A percentile compares a stretch with the other conserved stretches of the same genome.
phyloP scores from a whole-genome alignment of 2,888 invertebrate genomes.

The Lordiphosa fenestrarum region DNA sequence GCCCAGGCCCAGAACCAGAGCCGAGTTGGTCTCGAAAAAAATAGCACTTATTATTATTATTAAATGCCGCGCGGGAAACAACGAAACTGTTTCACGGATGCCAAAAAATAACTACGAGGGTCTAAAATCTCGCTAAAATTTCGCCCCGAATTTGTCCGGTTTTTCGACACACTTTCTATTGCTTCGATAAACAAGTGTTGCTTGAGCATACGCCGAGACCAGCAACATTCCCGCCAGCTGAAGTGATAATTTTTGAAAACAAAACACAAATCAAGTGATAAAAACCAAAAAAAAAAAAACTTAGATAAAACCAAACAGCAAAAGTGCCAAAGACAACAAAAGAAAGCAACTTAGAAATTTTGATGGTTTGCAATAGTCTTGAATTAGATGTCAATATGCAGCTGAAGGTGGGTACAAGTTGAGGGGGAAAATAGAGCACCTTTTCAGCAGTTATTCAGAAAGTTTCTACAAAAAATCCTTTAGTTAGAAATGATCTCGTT shows the following conservation, averaged over 20 bases:
- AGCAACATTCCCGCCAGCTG: constrained; percentile 23
- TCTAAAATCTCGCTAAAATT: constrained; percentile 1
- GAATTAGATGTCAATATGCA: constrained; percentile 66
- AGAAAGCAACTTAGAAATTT: constrained; percentile 21
- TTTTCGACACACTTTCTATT: not conserved
- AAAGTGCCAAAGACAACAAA: constrained; percentile 8
- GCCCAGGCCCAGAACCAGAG: constrained; percentile 34
- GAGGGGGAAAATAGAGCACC: no score
- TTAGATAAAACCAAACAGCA: constrained; percentile 25
- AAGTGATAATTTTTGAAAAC: constrained; percentile 57
- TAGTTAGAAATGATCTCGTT: no score
- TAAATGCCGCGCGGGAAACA: constrained; percentile 63
- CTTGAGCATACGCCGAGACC: constrained; percentile 2
- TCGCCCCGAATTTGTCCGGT: constrained; percentile 2
- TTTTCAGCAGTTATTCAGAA: no score
- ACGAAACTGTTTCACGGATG: constrained; percentile 50
- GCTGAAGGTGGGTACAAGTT: constrained; percentile 62
- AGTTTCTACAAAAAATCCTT: no score
- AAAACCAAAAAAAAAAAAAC: constrained; percentile 50
- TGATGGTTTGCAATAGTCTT: constrained; percentile 71
- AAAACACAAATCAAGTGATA: constrained; percentile 39
- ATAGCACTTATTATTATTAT: constrained; percentile 69
- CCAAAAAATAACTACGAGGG: constrained; percentile 18
- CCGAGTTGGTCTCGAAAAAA: constrained; percentile 65
- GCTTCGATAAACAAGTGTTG: constrained; percentile 28